Conservation (phyloP, 1,140 invertebrate genomes). For the Diorhabda elongata region DNA sequence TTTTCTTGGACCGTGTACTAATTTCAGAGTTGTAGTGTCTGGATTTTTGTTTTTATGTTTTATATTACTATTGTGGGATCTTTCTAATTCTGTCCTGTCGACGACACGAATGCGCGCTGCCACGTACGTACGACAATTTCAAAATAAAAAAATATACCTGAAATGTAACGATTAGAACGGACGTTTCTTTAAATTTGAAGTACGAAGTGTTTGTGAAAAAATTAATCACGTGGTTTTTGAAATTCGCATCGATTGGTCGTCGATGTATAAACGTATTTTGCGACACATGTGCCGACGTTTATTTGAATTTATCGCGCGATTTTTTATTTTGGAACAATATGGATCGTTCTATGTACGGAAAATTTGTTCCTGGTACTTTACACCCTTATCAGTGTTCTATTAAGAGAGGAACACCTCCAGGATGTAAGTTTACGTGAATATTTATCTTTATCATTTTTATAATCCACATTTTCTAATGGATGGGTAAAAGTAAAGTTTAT, state of each 20-base stretch:
- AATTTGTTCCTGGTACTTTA: conserved; percentile 71
- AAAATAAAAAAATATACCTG: conserved; percentile 12
- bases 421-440: conserved; percentile 63
- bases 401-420: conserved; percentile 74
- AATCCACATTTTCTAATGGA: conserved; percentile 16
- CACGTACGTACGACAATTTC: not conserved
- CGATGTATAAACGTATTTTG: not conserved
- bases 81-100: conserved; percentile 11
- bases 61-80: conserved; percentile 16
- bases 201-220: not conserved
- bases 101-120: conserved; percentile 1
- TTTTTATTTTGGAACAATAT: conserved; percentile 47
- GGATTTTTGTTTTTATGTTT: conserved; percentile 10
- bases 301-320: conserved; percentile 9
- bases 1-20: not conserved
- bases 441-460: too few relatives aligned
- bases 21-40: not conserved
- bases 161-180: conserved; percentile 4
- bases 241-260: conserved; percentile 1
- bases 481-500: not conserved
- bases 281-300: not conserved
- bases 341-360: conserved; percentile 83
- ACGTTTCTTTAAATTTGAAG: not conserved
- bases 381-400: conserved; percentile 75
- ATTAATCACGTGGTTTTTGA: conserved; percentile 2